Conservation (phyloP, 92 coral and sea anemone genomes). For the Ricordea florida region DNA sequence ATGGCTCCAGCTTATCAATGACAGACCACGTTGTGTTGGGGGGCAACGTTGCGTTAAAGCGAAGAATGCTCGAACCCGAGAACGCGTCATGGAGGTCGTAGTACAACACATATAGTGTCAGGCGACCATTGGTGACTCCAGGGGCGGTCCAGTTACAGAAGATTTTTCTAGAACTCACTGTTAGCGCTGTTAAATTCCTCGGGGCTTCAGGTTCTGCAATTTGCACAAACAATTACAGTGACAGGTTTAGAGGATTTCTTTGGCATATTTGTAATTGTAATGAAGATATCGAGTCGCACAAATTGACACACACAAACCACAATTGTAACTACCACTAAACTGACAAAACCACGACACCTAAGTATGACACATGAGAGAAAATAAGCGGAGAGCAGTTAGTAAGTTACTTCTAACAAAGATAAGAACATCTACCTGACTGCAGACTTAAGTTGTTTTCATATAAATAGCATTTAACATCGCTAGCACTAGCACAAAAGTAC, state of each 20-base stretch:
- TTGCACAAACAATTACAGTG: neutral
- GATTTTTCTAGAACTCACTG: constrained; percentile 29
- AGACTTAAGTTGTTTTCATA: no score
- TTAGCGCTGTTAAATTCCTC: constrained; percentile 1
- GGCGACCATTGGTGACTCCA: constrained; percentile 51
- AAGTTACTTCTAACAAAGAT: no score
- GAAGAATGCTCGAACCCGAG: neutral
- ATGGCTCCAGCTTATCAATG: constrained; percentile 33
- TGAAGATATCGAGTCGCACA: no score
- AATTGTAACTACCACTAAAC: no score
- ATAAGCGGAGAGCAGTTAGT: no score
- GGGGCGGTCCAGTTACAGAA: constrained; percentile 55
- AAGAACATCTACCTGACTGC: no score
- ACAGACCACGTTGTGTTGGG: neutral
- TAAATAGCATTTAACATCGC: no score
- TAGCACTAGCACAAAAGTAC: no score
- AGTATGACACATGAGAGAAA: no score
- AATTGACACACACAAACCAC: no score
- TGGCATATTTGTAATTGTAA: no score
- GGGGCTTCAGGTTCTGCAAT: constrained; percentile 60
- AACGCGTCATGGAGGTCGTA: constrained; percentile 5
- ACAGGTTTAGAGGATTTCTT: neutral
- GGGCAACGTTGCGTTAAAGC: neutral
- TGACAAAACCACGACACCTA: no score
- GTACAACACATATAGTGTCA: constrained; percentile 35